Percentiles rank a stretch among this genome's conserved stretches.
phyloP scores from a whole-genome alignment of 2,888 invertebrate species.

The Siphlonurus alternatus region DNA sequence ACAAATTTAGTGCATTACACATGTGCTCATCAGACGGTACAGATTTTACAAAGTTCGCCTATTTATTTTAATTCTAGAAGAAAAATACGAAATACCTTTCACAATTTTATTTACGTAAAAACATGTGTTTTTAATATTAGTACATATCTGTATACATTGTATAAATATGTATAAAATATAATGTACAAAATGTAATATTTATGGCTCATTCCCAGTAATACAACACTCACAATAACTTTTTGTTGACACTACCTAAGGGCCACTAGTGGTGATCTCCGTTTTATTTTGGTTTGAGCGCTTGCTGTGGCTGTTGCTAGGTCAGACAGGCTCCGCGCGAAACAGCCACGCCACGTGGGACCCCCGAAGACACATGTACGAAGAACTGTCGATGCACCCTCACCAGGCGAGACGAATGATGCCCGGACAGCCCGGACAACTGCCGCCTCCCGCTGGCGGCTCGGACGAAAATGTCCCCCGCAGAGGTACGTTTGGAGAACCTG shows the following conservation, averaged over 20 bases:
- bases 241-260: too few species aligned
- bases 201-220: neutral
- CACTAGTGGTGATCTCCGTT: neutral
- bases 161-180: too few species aligned
- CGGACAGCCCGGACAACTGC: constrained; percentile 19
- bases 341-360: constrained; percentile 69
- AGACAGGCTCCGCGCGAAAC: constrained; percentile 23
- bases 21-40: too few species aligned
- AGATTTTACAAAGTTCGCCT: too few species aligned
- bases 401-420: constrained; percentile 29
- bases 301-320: constrained; percentile 23
- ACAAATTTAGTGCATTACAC: too few species aligned
- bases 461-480: constrained; percentile 45
- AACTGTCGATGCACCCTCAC: constrained; percentile 45
- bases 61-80: too few species aligned
- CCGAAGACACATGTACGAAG: constrained; percentile 75
- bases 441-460: constrained; percentile 40
- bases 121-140: too few species aligned
- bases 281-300: constrained; percentile 1
- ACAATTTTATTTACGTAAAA: too few species aligned
- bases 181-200: neutral
- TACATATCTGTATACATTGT: too few species aligned
- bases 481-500: constrained; percentile 17
- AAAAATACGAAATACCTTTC: too few species aligned
- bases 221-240: too few species aligned